Evolutionary conservation across 2,888 invertebrate genomes (phyloP), one percentile per base, ranked within the genome.

Genomic region (Eutolmus rufibarbis): DNA sequence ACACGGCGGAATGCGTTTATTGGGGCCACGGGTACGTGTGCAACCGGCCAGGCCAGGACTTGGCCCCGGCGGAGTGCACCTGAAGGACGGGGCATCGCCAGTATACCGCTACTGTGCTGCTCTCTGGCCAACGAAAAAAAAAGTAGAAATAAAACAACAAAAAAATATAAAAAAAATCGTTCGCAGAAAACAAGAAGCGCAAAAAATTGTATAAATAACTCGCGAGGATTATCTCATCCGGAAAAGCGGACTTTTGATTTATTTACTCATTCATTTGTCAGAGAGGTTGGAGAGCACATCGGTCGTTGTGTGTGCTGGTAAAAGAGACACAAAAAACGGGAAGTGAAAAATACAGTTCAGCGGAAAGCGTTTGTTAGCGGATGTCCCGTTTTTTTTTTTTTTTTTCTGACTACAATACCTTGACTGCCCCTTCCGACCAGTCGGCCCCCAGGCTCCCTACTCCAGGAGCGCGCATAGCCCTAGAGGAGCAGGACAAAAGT

Each of bases 151-250:
- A 46, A 16, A 14, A 43, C 14, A 43, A 43, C 1, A 46, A 4
- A 46, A 51, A 81, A 51, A 56, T 1, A 31, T 28, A 12, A 81
- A 81, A 56, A 31, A 81, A 31, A 81, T 0, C 23, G 40, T 16
- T 66, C 57, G 43, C 74, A 81, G 46, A 74, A 74, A 86, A 87
- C 57, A 81, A 79, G 46, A 74, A 79, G 23, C 79, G 74, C 43
- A 87, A 81, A 87, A 86, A 57, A 79, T 81, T 89, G 88, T 89
- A 90, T 89, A 90, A 89, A 89, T 89, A 89, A 90, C 90, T 89
- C 89, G 89, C 89, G 89, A 89, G 90, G 89, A 89, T 90, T 90
- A 90, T 90, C 90, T 89, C 90, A 89, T 89, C 90, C 90, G 89
- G 89, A 89, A 89, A 90, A 90, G 89, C 89, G 90, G 89, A 88